These are phyloP conservation scores for Corythoichthys haematopterus DNA, from an alignment of 2,113 vertebrate genomes.

Conservation along the genomic window DNA sequence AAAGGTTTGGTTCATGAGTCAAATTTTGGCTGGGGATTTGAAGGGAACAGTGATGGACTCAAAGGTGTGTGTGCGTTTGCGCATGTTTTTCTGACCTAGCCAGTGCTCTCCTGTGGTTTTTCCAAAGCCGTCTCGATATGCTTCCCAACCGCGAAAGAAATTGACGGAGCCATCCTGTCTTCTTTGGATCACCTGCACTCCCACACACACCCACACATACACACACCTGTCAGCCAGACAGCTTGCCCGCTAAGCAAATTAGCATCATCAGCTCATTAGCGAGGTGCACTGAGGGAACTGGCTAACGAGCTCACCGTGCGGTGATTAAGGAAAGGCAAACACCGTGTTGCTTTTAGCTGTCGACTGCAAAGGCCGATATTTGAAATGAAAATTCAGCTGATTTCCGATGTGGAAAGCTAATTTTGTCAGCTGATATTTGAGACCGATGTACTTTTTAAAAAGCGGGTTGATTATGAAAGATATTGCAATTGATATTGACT, in stretches of 20 bases:
- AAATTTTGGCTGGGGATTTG: too few species aligned
- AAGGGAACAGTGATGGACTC: too few species aligned
- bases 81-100: constrained; percentile 44
- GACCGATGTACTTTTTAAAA: too few species aligned
- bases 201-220: constrained; percentile 4
- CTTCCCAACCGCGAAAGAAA: constrained; percentile 85
- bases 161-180: constrained; percentile 83
- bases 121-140: constrained; percentile 83
- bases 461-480: too few species aligned
- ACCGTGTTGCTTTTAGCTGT: too few species aligned
- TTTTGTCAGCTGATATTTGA: too few species aligned
- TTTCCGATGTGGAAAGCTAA: too few species aligned
- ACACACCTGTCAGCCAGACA: background rate
- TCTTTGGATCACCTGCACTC: constrained; percentile 81
- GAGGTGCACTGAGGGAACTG: background rate
- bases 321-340: background rate
- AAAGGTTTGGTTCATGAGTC: too few species aligned
- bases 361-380: too few species aligned
- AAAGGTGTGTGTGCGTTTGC: background rate
- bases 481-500: too few species aligned
- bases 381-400: too few species aligned
- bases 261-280: background rate
- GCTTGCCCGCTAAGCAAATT: background rate
- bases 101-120: constrained; percentile 57
- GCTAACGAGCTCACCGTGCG: background rate